A percentile compares a stretch with the other conserved stretches of the same genome.
These are phyloP conservation scores for Parauchenoglanis ngamensis DNA, from an alignment of 2,797 vertebrate genomes.

Conservation along the genomic window DNA sequence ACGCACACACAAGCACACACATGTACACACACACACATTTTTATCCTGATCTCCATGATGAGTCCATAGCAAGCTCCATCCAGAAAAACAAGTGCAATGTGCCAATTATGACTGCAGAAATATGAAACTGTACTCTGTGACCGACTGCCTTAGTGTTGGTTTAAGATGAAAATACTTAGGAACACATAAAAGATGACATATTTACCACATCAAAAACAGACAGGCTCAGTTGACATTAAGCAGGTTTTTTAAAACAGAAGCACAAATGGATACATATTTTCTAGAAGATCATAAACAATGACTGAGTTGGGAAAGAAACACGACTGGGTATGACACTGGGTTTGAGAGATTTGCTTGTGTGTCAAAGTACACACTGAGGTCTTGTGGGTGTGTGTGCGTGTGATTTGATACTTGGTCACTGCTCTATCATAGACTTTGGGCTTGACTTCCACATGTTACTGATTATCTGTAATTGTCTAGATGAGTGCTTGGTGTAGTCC, in stretches of 20 bases:
- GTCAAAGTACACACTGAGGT: slow-evolving; percentile 24
- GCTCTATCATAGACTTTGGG: slow-evolving; percentile 50
- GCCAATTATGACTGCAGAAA: slow-evolving; percentile 33
- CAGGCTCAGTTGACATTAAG: slow-evolving; percentile 20
- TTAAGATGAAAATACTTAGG: slow-evolving; percentile 29
- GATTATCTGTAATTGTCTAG: slow-evolving; percentile 63
- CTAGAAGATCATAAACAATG: slow-evolving; percentile 23
- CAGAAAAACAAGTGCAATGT: slow-evolving; percentile 20
- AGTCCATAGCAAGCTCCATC: slow-evolving; percentile 20
- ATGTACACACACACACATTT: neutral
- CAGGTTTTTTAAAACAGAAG: slow-evolving; percentile 22
- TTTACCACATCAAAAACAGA: slow-evolving; percentile 44
- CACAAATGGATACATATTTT: slow-evolving; percentile 5
- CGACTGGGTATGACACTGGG: neutral
- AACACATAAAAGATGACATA: slow-evolving; percentile 46
- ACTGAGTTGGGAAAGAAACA: neutral
- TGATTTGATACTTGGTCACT: slow-evolving; percentile 54
- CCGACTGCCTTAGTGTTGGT: slow-evolving; percentile 27
- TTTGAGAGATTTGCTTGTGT: neutral
- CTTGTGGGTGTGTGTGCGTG: slow-evolving; percentile 23
- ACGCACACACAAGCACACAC: neutral
- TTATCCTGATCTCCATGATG: slow-evolving; percentile 30
- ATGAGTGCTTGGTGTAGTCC: slow-evolving; percentile 58
- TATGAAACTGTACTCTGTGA: slow-evolving; percentile 37
- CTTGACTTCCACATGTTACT: slow-evolving; percentile 61